Evolutionary conservation across 2,113 vertebrate species (phyloP), one percentile per base, ranked within the genome.

Genomic region (Dicaeum eximium): DNA sequence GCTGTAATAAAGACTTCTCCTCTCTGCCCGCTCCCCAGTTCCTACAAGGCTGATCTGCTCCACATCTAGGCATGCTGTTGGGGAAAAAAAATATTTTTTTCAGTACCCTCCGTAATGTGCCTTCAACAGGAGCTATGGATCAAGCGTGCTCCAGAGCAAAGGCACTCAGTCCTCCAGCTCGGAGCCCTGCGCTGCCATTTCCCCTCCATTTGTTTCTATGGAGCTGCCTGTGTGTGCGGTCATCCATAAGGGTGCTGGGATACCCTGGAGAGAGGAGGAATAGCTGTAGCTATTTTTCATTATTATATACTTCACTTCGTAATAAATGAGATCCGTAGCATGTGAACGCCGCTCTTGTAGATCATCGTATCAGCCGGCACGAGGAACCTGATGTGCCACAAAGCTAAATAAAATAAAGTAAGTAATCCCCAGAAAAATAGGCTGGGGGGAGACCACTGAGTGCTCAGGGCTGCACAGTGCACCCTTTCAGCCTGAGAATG

Each of bases 261-360:
- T 89, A 95, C 97, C 94, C 97, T 85, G 73, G 96, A 98, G 97
- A 95, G 97, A 84, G 94, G 82, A 93, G 85, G 90, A 95, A 86
- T 94, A 69, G 88, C 40, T 92, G 66, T 45, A 94, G 95, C 95
- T 88, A 97, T 98, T 98, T 97, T 97, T 98, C 98, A 97, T 95
- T 96, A 97, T 98, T 97, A 98, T 94, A 96, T 97, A 96, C 97
- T 97, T 96, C 92, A 84, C 96, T 97, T 97, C 3, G 47, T 98
- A 98, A 98, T 97, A 97, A 97, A 97, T 97, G 97, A 98, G 96
- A 97, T 94, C 97, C 96, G 94, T 73, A 91, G 95, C 93, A 53
- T 96, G 96, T 88, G 96, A 96, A 86, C 93, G 42, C 74, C 54
- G 51, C 79, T 83, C 96, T 96, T 96, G 95, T 94, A 97, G 94